Conservation (phyloP, 1,140 invertebrate species). For the Ceratoteleas bidentatus region DNA sequence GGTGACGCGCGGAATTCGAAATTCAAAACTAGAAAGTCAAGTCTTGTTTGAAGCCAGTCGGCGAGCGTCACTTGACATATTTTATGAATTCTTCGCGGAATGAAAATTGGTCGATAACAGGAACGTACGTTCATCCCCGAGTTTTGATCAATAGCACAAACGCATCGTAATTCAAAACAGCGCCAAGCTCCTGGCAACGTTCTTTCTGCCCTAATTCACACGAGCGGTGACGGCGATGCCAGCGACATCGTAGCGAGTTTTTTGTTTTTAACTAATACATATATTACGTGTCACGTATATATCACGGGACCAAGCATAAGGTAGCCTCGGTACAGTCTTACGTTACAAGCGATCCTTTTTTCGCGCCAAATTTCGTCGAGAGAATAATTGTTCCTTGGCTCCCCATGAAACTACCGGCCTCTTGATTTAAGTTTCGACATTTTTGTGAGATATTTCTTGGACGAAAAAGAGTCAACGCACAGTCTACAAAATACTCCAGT, state of each 20-base stretch:
- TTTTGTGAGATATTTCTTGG: neutral
- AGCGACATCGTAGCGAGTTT: conserved; percentile 32
- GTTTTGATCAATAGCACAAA: conserved; percentile 65
- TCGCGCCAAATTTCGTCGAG: conserved; percentile 10
- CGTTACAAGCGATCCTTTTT: conserved; percentile 17
- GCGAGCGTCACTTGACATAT: conserved; percentile 56
- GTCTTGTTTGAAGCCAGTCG: conserved; percentile 24
- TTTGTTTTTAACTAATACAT: conserved; percentile 63
- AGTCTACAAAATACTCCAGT: too few species aligned
- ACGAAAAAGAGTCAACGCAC: too few species aligned
- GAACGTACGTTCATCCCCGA: conserved; percentile 56
- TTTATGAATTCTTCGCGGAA: conserved; percentile 59
- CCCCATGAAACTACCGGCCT: neutral
- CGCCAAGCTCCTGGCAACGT: conserved; percentile 64
- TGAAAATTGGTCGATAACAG: conserved; percentile 64
- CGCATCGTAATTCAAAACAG: conserved; percentile 66
- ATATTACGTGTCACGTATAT: conserved; percentile 51
- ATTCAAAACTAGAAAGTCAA: conserved; percentile 15
- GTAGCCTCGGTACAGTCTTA: conserved; percentile 25
- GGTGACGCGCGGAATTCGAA: conserved; percentile 40
- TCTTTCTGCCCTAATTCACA: conserved; percentile 68
- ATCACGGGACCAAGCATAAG: conserved; percentile 30
- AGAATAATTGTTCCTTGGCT: conserved; percentile 6
- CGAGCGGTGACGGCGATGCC: conserved; percentile 44
- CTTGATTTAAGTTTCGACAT: neutral